Base-by-base conservation (phyloP, 1,140 invertebrate species). In the Camponotus pennsylvanicus region DNA sequence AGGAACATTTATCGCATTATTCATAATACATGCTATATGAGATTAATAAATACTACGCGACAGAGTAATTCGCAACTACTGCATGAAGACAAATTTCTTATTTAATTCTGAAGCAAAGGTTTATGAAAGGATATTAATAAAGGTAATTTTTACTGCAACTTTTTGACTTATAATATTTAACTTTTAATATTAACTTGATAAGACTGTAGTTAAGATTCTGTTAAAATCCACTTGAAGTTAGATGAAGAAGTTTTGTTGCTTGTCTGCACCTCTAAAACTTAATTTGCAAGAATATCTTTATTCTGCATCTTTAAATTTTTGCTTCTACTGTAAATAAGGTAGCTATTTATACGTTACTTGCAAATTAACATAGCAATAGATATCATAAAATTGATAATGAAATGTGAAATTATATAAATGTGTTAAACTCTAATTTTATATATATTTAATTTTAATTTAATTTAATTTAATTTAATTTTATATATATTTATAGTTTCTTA, bases 21-120 rank as follows among this genome's bases (percentile, higher is more conserved):
- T 59, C 40, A 66, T 78, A 78, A 66, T 66, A 59, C 66, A 42
- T 61, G 11, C 40, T 7, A 9, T 11, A 75, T 64, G 18, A 64
- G 59, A 45, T 64, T 45, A 64, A 77, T 6, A 77, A 40, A 57
- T 37, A 18, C 55, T 77, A 15, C 13, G 40, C 11, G 13, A 52
- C 13, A 34, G 40, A 64, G 3, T 45, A 45, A 77, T 45, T 3
- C 27, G 27, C 11, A 21, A 64, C 21, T 13, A 75, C 27, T 9
- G 13, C 9, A 18, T 52, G 49, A 69, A 69, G 21, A 70, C 7
- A 0, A 21, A 70, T 18, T 49, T 9, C 27, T 71, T 27, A 13
- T 32, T 71, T 71, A 52, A 34, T 49, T 71, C 13, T 71, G 21
- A 45, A 7, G 0, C 13, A 9, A 45, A 52, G 55, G 18, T 55